Evolutionary conservation across 2,797 vertebrate species (phyloP), one percentile per base, ranked within the genome.

Genomic region (Lindbergichthys nudifrons): DNA sequence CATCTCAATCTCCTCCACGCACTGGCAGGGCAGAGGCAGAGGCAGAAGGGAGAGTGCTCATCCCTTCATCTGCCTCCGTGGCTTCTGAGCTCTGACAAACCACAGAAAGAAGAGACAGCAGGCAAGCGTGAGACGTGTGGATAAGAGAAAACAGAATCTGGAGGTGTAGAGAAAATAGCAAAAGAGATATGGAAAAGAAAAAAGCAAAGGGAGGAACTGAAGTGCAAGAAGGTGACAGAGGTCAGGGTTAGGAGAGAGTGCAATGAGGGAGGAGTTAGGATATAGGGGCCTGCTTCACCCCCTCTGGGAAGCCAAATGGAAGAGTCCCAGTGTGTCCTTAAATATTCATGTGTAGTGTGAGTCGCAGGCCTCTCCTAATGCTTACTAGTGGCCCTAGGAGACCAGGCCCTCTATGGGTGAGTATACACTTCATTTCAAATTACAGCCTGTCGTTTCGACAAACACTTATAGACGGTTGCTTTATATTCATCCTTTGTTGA

Each of bases 321-420:
- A 83, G 86, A 90, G 89, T 93, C 90, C 90, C 90, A 77, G 85
- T 87, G 82, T 93, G 88, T 92, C 85, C 91, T 94, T 89, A 95
- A 95, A 95, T 95, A 95, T 95, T 94, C 87, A 95, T 93, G 93
- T 64, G 65, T 32, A 81, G 77, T 83, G 70, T 85, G 81, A 90
- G 85, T 79, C 81, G 78, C 75, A 81, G 77, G 54, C 80, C 76
- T 80, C 81, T 81, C 86, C 88, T 92, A 93, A 92, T 94, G 93
- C 81, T 89, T 85, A 85, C 76, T 88, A 92, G 87, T 88, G 89
- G 80, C 89, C 92, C 90, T 87, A 16, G 19, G 92, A 90, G 91
- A 90, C 84, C 71, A 15, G 67, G 75, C 71, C 73, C 70, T 89
- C 81, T 70, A 68, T 70, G 85, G 85, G 92, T 69, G 82, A 58